Conservation (phyloP, 2,113 vertebrate species). For the Cyanoderma ruficeps region DNA sequence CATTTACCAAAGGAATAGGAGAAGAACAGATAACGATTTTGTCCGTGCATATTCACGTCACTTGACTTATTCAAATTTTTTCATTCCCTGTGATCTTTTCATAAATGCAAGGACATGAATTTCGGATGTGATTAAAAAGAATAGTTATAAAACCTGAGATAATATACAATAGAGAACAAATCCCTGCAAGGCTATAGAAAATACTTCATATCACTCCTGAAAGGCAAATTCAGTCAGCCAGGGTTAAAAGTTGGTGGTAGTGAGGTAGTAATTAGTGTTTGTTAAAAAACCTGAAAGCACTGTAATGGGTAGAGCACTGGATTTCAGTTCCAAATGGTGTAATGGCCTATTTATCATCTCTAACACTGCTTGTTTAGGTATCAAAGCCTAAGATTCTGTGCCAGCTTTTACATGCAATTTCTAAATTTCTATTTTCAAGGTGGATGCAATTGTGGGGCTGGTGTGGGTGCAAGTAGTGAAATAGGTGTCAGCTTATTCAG, state of each 20-base stretch:
- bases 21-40: background rate
- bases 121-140: background rate
- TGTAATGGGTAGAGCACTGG: background rate
- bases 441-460: background rate
- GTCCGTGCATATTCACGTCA: background rate
- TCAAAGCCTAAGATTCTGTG: background rate
- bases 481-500: background rate
- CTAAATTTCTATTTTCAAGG: background rate
- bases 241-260: background rate
- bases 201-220: background rate
- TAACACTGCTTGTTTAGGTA: background rate
- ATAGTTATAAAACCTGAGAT: background rate
- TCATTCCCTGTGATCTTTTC: background rate
- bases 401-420: background rate
- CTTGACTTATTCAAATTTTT: background rate
- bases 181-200: background rate
- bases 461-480: background rate
- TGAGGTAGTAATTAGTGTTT: background rate
- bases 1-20: background rate
- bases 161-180: conserved; percentile 9
- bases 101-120: background rate
- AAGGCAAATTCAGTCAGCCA: conserved; percentile 27
- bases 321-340: background rate
- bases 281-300: background rate
- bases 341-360: background rate